Evolutionary conservation across 2,888 invertebrate species (phyloP).

Genomic region (Stramonita haemastoma): DNA sequence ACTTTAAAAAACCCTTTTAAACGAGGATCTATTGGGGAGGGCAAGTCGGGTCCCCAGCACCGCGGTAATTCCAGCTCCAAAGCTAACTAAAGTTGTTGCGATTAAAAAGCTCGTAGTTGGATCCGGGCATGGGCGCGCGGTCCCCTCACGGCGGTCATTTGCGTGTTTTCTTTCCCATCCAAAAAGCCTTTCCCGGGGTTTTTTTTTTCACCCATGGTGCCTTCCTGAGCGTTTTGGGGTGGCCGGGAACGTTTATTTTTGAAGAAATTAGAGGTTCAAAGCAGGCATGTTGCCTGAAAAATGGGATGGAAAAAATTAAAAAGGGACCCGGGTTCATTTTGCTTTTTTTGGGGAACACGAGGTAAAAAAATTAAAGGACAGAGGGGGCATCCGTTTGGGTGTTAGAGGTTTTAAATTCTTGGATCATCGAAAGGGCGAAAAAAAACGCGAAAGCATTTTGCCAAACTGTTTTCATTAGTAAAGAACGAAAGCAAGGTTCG

Average conservation of each 20-base stretch:
- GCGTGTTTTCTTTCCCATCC: background rate
- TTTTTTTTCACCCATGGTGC: too few relatives aligned
- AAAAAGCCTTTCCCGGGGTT: background rate
- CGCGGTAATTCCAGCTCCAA: conserved; percentile 81
- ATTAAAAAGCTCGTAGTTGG: conserved; percentile 72
- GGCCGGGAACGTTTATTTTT: too few relatives aligned
- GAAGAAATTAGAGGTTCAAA: too few relatives aligned
- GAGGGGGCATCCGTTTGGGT: conserved; percentile 83
- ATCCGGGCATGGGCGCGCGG: conserved; percentile 27
- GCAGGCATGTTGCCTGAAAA: too few relatives aligned
- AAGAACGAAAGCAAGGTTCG: conserved; percentile 82
- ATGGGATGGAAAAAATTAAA: too few relatives aligned
- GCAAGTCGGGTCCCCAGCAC: conserved; percentile 78
- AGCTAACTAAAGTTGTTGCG: conserved; percentile 68
- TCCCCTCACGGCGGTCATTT: background rate
- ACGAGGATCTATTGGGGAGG: conserved; percentile 57
- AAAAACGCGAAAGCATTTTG: conserved; percentile 86
- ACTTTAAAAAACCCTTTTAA: conserved; percentile 68
- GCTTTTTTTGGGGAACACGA: conserved; percentile 82
- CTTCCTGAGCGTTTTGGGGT: too few relatives aligned
- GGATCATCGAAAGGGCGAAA: conserved; percentile 82
- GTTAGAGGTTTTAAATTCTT: conserved; percentile 84
- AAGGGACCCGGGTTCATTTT: conserved; percentile 69
- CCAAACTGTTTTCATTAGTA: conserved; percentile 84
- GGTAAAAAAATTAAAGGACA: conserved; percentile 83